Evolutionary conservation across 2,797 vertebrate species (phyloP).

Genomic region (Parauchenoglanis punctatus): DNA sequence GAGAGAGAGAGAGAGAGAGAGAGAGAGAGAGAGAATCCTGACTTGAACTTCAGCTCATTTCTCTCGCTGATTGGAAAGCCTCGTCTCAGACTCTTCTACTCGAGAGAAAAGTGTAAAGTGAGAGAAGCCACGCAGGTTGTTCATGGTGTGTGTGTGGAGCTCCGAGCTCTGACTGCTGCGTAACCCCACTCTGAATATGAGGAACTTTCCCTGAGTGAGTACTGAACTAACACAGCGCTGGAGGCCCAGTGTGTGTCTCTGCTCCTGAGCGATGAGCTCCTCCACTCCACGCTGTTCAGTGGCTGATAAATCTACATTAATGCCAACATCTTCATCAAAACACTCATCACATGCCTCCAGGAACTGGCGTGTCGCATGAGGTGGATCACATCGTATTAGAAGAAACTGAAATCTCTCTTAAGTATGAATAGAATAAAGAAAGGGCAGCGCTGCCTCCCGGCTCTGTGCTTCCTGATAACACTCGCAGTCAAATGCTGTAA

Average conservation of each 20-base stretch:
- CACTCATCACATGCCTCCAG: too few species aligned
- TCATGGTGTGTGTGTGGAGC: not conserved
- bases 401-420: not conserved
- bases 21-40: too few species aligned
- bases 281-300: not conserved
- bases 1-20: too few species aligned
- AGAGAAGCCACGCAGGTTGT: not conserved
- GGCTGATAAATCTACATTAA: too few species aligned
- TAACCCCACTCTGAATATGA: not conserved
- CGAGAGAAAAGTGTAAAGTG: not conserved
- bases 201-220: not conserved
- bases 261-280: not conserved
- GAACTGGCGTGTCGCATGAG: not conserved
- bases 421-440: not conserved
- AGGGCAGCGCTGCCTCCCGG: slow-evolving; percentile 32
- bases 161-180: not conserved
- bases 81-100: not conserved
- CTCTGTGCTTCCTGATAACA: slow-evolving; percentile 48
- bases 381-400: not conserved
- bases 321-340: not conserved
- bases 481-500: slow-evolving; percentile 38
- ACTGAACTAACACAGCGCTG: not conserved
- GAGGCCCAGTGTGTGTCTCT: not conserved
- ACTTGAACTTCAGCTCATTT: too few species aligned
- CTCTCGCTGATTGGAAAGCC: too few species aligned